These are phyloP conservation scores for Ascidia mentula DNA, from an alignment of 23 tunicate species.

Conservation along the genomic window DNA sequence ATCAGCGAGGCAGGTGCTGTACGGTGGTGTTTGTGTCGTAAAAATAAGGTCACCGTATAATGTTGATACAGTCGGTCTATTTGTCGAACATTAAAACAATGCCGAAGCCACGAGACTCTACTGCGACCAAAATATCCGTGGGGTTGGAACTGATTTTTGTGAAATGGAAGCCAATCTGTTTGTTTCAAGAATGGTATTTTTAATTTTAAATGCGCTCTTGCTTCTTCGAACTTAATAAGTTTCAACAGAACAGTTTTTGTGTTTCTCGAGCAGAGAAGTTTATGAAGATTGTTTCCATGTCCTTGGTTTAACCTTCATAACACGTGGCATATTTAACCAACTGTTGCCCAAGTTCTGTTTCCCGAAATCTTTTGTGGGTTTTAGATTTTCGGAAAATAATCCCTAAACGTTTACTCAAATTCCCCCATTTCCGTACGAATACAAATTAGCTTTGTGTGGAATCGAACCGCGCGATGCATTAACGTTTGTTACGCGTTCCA, in stretches of 20 bases:
- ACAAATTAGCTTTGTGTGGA: neutral
- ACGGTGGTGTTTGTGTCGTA: neutral
- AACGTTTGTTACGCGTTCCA: neutral
- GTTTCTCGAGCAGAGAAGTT: too few relatives aligned
- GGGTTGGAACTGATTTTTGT: too few relatives aligned
- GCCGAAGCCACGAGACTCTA: too few relatives aligned
- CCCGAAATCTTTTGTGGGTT: neutral
- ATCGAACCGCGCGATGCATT: slow-evolving; percentile 1
- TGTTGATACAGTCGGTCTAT: neutral
- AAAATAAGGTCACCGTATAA: neutral
- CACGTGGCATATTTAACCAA: neutral
- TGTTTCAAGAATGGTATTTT: too few relatives aligned
- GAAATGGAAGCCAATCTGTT: too few relatives aligned
- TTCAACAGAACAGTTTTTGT: too few relatives aligned
- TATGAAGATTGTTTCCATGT: too few relatives aligned
- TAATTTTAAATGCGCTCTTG: too few relatives aligned
- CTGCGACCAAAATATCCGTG: too few relatives aligned
- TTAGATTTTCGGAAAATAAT: neutral
- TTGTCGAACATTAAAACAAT: too few relatives aligned
- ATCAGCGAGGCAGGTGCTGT: slow-evolving; percentile 5
- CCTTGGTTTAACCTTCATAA: too few relatives aligned
- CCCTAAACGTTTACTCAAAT: neutral
- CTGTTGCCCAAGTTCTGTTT: neutral
- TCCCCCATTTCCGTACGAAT: neutral
- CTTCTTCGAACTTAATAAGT: too few relatives aligned